Conservation (phyloP, 2,888 invertebrate genomes). For the Julus scandinavius region DNA sequence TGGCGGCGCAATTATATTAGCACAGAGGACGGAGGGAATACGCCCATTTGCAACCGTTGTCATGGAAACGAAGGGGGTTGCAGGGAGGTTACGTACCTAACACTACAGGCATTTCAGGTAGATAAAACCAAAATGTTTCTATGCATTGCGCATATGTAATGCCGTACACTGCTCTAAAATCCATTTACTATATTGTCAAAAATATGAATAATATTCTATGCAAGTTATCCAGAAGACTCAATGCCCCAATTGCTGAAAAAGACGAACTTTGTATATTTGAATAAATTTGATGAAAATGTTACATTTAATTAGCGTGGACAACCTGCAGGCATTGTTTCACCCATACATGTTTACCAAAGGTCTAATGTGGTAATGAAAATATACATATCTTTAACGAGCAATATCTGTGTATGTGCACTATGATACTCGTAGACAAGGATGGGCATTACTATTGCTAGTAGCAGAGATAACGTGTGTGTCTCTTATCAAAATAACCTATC, state of each 20-base stretch:
- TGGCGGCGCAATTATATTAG: constrained; percentile 45
- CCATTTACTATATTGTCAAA: background rate
- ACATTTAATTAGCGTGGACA: background rate
- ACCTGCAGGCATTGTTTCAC: too few species aligned
- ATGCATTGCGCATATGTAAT: background rate
- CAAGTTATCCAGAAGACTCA: too few species aligned
- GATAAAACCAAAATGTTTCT: background rate
- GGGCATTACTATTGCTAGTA: too few species aligned
- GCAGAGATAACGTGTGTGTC: too few species aligned
- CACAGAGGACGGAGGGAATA: constrained; percentile 23
- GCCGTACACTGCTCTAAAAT: background rate
- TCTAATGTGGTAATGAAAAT: too few species aligned
- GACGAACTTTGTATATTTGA: too few species aligned
- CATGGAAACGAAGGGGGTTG: background rate
- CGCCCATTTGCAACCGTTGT: constrained; percentile 38
- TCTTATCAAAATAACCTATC: too few species aligned
- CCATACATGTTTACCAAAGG: too few species aligned
- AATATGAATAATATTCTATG: background rate
- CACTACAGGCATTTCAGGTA: constrained; percentile 17
- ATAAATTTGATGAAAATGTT: background rate
- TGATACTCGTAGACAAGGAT: too few species aligned
- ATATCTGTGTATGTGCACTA: too few species aligned
- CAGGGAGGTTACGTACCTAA: background rate
- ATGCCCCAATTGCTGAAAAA: too few species aligned
- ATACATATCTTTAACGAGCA: too few species aligned